A percentile compares a stretch with the other conserved stretches of the same genome.
These are phyloP conservation scores for Onychomys leucogaster DNA, from an alignment of 2,797 vertebrate species.

Conservation along the genomic window DNA sequence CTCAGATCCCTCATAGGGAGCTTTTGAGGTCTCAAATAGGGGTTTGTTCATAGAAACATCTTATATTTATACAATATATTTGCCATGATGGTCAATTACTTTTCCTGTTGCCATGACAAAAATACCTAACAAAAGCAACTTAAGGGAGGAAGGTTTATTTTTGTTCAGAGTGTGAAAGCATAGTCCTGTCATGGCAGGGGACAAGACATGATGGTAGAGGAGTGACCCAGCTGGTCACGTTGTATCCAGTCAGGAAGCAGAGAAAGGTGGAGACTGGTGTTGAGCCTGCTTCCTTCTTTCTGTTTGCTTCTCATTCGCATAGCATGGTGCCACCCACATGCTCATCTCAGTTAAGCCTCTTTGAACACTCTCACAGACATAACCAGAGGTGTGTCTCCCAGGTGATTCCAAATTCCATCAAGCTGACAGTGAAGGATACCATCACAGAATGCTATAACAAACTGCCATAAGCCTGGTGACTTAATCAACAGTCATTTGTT, in stretches of 20 bases:
- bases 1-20: not conserved
- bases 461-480: not conserved
- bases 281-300: not conserved
- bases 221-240: not conserved
- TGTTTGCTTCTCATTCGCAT: not conserved
- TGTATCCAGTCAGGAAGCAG: not conserved
- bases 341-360: not conserved
- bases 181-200: not conserved
- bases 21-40: not conserved
- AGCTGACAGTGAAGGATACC: not conserved
- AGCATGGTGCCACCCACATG: not conserved
- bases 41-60: not conserved
- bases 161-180: not conserved
- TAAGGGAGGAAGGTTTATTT: not conserved
- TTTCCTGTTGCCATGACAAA: not conserved
- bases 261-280: not conserved
- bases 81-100: not conserved
- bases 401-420: not conserved
- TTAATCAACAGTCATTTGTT: not conserved
- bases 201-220: not conserved
- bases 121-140: not conserved
- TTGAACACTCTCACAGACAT: not conserved
- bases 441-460: not conserved
- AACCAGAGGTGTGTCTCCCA: not conserved
- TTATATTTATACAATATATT: conserved; percentile 2